Conservation (phyloP, 2,888 invertebrate species). For the Sesia apiformis region DNA sequence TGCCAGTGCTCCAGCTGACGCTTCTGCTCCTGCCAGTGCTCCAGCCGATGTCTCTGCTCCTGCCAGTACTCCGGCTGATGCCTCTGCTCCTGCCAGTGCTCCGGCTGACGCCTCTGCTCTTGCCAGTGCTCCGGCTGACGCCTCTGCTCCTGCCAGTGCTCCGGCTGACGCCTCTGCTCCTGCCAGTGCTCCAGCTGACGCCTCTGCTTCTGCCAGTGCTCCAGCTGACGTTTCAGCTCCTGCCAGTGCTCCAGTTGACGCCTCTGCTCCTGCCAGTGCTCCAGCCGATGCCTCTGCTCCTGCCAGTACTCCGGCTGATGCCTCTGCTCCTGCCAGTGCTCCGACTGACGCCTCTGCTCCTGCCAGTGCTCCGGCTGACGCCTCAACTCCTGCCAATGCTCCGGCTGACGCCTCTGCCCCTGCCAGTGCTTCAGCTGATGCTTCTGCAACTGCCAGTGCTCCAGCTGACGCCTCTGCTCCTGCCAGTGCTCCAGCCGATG, state of each 20-base stretch:
- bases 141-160: background rate
- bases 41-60: too few relatives aligned
- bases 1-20: too few relatives aligned
- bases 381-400: background rate
- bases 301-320: background rate
- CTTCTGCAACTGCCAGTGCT: background rate
- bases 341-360: background rate
- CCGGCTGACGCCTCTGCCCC: background rate
- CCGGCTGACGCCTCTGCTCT: background rate
- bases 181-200: background rate
- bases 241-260: background rate
- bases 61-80: background rate
- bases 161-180: background rate
- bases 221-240: background rate
- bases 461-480: conserved; percentile 1
- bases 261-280: background rate
- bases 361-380: background rate
- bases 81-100: background rate
- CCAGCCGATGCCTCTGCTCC: background rate
- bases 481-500: conserved; percentile 5
- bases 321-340: background rate
- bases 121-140: background rate
- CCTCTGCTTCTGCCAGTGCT: background rate
- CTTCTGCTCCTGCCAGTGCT: too few relatives aligned
- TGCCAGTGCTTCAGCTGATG: background rate